Evolutionary conservation across 2,888 invertebrate species (phyloP), one percentile per base, ranked within the genome.

Genomic region (Teinopalpus imperialis): DNA sequence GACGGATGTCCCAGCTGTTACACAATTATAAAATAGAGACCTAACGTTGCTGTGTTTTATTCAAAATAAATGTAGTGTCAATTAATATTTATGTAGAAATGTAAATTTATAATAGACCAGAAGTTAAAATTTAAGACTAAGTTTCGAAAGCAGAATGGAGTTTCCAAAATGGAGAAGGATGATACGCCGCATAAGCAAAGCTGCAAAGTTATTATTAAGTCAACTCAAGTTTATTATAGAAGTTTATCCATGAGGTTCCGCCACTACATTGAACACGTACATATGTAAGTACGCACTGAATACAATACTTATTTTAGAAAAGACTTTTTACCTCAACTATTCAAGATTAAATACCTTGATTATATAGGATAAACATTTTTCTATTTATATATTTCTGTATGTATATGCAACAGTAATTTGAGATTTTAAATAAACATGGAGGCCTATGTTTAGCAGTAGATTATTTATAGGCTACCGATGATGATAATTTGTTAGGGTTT

Each of bases 131-230:
- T 23, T 23, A 29, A 37, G 23, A 10, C 2, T 5, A 37, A 44
- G 27, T 30, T 31, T 36, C 7, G 20, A 12, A 20, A 32, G 10
- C 12, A 13, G 42, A 27, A 42, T 32, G 18, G 14, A 32, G 41
- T 23, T 32, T 32, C 20, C 18, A 27, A 43, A 43, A 43, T 7
- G 23, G n/a, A 43, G 29, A 36, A 13, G 31, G 31, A 44, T 36
- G 30, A 43, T 31, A 44, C 37, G 20, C 16, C 30, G 30, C 31
- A 13, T 37, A 34, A 44, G 37, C 31, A 37, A 49, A 52, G 34
- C 50, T 48, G 29, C 43, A 40, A 49, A 57, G 48, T 53, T 56
- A 47, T 54, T 52, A 53, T 53, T 49, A 51, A 53, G 52, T 53
- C 53, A 39, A 39, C 43, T 52, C 45, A 50, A 57, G 53, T 58